phyloP scores from a whole-genome alignment of 2,888 invertebrate genomes.

The Petrolisthes cinctipes region DNA sequence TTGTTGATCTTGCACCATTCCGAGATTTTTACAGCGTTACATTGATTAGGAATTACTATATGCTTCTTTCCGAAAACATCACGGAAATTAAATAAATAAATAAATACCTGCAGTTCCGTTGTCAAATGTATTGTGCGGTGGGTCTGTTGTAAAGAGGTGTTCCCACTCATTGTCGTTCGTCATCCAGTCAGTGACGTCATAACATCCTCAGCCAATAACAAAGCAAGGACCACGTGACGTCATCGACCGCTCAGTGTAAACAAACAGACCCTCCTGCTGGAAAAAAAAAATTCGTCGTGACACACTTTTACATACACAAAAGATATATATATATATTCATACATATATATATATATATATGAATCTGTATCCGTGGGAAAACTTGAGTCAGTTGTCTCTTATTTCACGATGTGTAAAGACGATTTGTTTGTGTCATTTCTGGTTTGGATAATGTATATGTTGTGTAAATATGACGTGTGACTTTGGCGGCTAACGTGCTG shows the following conservation, averaged over 20 bases:
- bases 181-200: background rate
- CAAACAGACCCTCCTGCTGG: slow-evolving; percentile 3
- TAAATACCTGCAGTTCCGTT: background rate
- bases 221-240: slow-evolving; percentile 1
- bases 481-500: slow-evolving; percentile 54
- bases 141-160: slow-evolving; percentile 7
- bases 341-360: background rate
- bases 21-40: no score
- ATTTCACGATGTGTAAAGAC: slow-evolving; percentile 42
- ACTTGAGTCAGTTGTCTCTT: slow-evolving; percentile 29
- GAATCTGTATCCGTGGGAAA: slow-evolving; percentile 36
- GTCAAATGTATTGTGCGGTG: slow-evolving; percentile 49
- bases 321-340: background rate
- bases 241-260: background rate
- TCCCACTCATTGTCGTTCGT: slow-evolving; percentile 21
- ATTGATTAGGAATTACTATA: no score
- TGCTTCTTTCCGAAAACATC: no score
- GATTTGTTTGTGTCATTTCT: slow-evolving; percentile 54
- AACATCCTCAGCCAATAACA: background rate
- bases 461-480: slow-evolving; percentile 58
- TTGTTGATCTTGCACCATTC: no score
- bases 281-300: slow-evolving; percentile 16
- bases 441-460: slow-evolving; percentile 59
- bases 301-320: slow-evolving; percentile 13
- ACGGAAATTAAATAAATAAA: no score